Base-by-base conservation (phyloP, 2,113 vertebrate species). In the Seriola aureovittata region DNA sequence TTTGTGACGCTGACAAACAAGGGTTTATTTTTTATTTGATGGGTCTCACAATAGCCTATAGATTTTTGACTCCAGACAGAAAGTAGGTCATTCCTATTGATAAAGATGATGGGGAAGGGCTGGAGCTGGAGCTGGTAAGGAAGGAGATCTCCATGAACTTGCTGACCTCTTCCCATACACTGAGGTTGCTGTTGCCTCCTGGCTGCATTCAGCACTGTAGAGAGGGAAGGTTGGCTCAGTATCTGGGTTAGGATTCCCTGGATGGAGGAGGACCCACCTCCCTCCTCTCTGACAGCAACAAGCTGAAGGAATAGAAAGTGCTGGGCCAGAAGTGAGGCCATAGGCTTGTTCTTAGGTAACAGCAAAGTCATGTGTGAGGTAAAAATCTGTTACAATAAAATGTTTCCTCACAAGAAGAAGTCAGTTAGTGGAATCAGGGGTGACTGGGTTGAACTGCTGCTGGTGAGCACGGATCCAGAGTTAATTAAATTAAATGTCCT, bases 161-260 rank as follows among this genome's bases (percentile, higher is more conserved):
- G 55, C 10, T 92, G 91, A 91, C 84, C 88, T 78, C 85, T 38
- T 75, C 44, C n/a, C 67, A 57, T 65, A 78, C 81, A 81, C 77
- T 13, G 71, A 79, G 63, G 65, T 64, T 71, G 85, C 85, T 88
- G 79, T 78, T 83, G 73, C 80, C 73, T 75, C 71, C 44, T 69
- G 67, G 55, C 62, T 71, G 54, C 55, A 29, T 71, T 73, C 67
- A 82, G 29, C 3, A 17, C 32, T 62, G 75, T 11, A 21, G 23
- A 71, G 63, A 29, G 29, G 63, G 16, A 32, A 38, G 62, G 25
- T 38, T 23, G 16, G 60, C 67, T 76, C 44, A 62, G 34, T 67
- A 75, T 82, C 23, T 85, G 83, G 87, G 77, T 90, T 72, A 86
- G 85, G 82, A 91, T 92, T 92, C 82, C 78, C 87, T 86, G 71